Conservation (phyloP, 2,797 vertebrate species). For the Forpus xanthops region DNA sequence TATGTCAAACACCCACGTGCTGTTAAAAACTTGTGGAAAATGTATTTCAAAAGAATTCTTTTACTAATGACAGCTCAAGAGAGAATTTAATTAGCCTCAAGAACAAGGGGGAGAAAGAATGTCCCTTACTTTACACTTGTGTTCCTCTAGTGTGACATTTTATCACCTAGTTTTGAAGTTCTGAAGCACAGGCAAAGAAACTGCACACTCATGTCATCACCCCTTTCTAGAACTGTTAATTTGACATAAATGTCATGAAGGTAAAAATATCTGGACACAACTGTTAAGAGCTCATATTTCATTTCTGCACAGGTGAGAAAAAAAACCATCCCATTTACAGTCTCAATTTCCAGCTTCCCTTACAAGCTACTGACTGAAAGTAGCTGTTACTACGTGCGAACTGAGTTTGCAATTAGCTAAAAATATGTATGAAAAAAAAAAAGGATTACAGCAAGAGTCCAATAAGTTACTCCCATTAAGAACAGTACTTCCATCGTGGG, state of each 20-base stretch:
- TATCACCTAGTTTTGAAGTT: background rate
- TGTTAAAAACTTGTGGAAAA: background rate
- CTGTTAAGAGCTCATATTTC: background rate
- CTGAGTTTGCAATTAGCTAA: background rate
- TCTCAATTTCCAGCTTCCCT: background rate
- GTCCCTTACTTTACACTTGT: background rate
- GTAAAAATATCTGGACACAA: background rate
- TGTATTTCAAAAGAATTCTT: background rate
- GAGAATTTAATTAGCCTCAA: background rate
- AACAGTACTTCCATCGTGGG: background rate
- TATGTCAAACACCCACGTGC: background rate
- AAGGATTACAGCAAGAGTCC: background rate
- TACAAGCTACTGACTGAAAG: background rate
- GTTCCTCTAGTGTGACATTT: background rate
- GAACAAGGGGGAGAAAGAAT: background rate
- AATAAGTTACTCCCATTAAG: background rate
- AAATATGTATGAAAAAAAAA: background rate
- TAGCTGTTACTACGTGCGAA: background rate
- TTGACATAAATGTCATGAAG: background rate
- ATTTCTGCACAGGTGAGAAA: background rate
- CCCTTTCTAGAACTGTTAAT: background rate
- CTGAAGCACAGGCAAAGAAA: background rate
- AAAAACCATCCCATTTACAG: background rate
- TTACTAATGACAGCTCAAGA: background rate
- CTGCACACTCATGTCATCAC: background rate